Evolutionary conservation across 2,888 invertebrate species (phyloP), one percentile per base, ranked within the genome.

Genomic region (Sceliomorpha sp.): DNA sequence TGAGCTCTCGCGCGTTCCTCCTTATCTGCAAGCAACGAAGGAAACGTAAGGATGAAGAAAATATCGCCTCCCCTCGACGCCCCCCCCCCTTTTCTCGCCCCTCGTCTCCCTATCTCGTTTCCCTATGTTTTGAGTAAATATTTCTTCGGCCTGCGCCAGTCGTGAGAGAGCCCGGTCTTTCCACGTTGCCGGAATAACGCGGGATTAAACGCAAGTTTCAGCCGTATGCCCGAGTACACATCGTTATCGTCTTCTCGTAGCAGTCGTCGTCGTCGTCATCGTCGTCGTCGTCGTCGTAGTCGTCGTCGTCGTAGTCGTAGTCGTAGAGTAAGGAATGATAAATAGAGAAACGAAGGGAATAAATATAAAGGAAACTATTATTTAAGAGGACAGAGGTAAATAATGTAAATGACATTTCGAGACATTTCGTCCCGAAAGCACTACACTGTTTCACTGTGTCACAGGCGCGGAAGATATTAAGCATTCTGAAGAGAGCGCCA

Each of bases 221-320:
- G 32, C 64, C 32, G 37, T 15, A 26, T 26, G 40, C 45, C 42
- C 63, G 67, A 71, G 76, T 79, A 78, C 76, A 79, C 80, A 76
- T 77, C 73, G 75, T 77, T 80, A 78, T 78, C 75, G 60, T 50
- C 40, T 58, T 36, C 45, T 47, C 42, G 37, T 44, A 27, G 42
- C 12, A 31, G 17, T n/a, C n/a, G n/a, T n/a, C n/a, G n/a, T n/a
- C n/a, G n/a, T n/a, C n/a, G n/a, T n/a, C n/a, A n/a, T n/a, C n/a
- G n/a, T n/a, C n/a, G n/a, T n/a, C n/a, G n/a, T n/a, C n/a, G n/a
- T n/a, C n/a, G n/a, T n/a, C n/a, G n/a, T n/a, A n/a, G n/a, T n/a
- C n/a, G n/a, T n/a, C n/a, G n/a, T n/a, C n/a, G n/a, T n/a, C n/a
- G n/a, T n/a, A n/a, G n/a, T n/a, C n/a, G n/a, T n/a, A n/a, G n/a